Conservation (phyloP, 2,113 vertebrate species). For the Eretmochelys imbricata region DNA sequence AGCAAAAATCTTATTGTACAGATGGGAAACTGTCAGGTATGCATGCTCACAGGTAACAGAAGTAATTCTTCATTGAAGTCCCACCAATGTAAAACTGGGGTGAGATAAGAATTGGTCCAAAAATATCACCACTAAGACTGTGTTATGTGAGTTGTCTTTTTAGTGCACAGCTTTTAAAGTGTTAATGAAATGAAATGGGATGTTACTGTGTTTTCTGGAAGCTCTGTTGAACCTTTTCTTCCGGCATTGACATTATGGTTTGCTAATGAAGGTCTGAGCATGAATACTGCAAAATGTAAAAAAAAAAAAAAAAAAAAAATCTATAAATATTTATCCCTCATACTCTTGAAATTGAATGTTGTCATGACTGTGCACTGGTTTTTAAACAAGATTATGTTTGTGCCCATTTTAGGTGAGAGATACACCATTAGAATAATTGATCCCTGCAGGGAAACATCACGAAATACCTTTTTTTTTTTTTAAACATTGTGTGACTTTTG, state of each 20-base stretch:
- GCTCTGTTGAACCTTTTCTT: not conserved
- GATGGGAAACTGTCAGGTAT: not conserved
- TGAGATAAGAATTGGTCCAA: not conserved
- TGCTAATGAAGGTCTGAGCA: not conserved
- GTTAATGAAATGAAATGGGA: not conserved
- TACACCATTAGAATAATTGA: not conserved
- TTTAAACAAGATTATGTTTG: not conserved
- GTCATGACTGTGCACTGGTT: not conserved
- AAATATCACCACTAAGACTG: not conserved
- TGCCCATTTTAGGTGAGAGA: not conserved
- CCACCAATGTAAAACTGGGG: not conserved
- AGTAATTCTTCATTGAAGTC: not conserved
- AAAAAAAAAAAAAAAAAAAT: not conserved
- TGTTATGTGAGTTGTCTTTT: not conserved
- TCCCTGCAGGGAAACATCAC: not conserved
- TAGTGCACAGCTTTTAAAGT: conserved; percentile 10
- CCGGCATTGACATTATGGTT: not conserved
- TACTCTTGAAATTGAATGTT: not conserved
- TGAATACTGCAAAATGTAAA: not conserved
- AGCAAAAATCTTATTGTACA: not conserved
- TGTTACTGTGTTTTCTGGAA: not conserved
- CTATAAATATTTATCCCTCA: conserved; percentile 13
- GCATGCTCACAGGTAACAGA: not conserved
- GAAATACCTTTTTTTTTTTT: not conserved
- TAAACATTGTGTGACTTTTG: not conserved